These are phyloP conservation scores for Platysteira castanea DNA, from an alignment of 2,113 vertebrate species.

Conservation along the genomic window DNA sequence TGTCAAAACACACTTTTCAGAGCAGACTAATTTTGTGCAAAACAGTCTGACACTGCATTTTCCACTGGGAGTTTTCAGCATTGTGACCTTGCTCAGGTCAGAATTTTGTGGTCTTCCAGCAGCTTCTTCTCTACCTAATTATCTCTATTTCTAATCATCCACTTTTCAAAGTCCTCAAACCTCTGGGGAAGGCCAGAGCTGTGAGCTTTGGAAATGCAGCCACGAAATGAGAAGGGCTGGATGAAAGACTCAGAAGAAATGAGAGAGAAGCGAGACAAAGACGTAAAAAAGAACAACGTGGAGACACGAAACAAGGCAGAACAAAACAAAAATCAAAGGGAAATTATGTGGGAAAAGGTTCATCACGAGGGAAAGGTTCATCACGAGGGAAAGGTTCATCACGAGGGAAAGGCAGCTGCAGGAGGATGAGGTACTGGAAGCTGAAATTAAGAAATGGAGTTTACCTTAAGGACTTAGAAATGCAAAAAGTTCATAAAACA, in stretches of 20 bases:
- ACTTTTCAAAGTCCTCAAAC: not conserved
- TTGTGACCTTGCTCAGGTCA: not conserved
- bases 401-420: not conserved
- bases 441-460: not conserved
- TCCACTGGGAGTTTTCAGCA: not conserved
- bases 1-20: constrained; percentile 19
- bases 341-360: not conserved
- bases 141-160: not conserved
- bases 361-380: not conserved
- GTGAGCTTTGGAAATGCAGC: not conserved
- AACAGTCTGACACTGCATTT: not conserved
- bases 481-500: not conserved
- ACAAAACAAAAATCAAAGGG: not conserved
- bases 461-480: not conserved
- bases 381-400: not conserved
- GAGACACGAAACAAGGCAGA: not conserved
- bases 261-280: not conserved
- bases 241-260: not conserved
- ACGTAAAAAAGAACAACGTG: not conserved
- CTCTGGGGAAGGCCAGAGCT: not conserved
- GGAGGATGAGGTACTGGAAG: not conserved
- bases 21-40: not conserved
- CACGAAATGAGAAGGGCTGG: not conserved
- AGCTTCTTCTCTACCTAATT: not conserved
- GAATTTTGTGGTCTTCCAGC: not conserved